Percentiles rank a stretch among this genome's conserved stretches.
Conservation (phyloP, 2,113 vertebrate genomes). For the Rattus rattus region DNA sequence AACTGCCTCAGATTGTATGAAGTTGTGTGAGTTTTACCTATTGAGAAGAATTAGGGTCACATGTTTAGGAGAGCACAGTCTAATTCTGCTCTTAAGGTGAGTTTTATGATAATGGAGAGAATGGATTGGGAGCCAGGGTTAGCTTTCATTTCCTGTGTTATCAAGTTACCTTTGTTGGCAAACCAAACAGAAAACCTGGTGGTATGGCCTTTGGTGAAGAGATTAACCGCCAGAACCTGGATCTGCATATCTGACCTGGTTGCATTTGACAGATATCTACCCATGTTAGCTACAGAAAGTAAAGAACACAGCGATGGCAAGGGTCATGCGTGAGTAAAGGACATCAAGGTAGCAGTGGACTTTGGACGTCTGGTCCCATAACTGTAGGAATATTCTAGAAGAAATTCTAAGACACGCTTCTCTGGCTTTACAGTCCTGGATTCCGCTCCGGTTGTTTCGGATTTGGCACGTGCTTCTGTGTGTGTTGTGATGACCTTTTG, state of each 20-base stretch:
- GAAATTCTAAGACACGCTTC: not conserved
- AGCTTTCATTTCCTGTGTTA: not conserved
- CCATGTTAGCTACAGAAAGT: not conserved
- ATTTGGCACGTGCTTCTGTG: not conserved
- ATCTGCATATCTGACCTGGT: not conserved
- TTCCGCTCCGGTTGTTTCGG: not conserved
- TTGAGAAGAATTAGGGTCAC: not conserved
- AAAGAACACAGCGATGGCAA: not conserved
- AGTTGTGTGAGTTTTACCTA: not conserved
- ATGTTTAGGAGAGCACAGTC: not conserved
- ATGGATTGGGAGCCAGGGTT: not conserved
- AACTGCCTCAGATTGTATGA: not conserved
- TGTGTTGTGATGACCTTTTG: not conserved
- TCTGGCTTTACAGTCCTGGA: not conserved
- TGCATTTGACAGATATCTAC: not conserved
- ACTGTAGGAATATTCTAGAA: not conserved
- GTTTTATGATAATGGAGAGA: not conserved
- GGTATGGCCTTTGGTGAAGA: not conserved
- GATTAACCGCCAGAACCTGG: not conserved
- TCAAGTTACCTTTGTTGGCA: not conserved
- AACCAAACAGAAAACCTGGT: not conserved
- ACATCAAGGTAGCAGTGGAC: not conserved
- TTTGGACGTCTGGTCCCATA: not conserved
- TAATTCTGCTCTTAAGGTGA: not conserved
- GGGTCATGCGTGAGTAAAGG: not conserved